Conservation (phyloP, 2,113 vertebrate species). For the Embiotoca jacksoni region DNA sequence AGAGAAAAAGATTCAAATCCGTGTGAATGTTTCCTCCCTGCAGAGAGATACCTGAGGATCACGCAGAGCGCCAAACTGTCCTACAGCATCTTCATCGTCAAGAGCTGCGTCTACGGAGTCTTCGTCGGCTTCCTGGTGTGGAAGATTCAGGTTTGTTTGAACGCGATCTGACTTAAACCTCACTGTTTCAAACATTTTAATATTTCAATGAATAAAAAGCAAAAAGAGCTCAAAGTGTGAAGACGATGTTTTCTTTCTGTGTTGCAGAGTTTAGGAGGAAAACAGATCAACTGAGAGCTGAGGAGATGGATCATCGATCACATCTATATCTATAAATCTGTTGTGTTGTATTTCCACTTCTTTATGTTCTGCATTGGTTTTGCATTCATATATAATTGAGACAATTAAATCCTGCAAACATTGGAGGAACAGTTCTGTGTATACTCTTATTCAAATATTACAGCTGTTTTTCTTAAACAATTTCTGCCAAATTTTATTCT, state of each 20-base stretch:
- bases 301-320: too few relatives aligned
- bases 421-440: background rate
- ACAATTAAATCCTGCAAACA: background rate
- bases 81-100: slow-evolving; percentile 60
- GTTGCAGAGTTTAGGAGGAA: too few relatives aligned
- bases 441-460: background rate
- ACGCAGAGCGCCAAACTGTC: slow-evolving; percentile 53
- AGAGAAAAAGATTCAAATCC: background rate
- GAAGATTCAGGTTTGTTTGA: slow-evolving; percentile 64
- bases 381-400: background rate
- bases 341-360: too few relatives aligned
- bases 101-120: slow-evolving; percentile 70
- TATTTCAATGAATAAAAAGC: too few relatives aligned
- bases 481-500: slow-evolving; percentile 8
- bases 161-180: too few relatives aligned
- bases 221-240: too few relatives aligned
- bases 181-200: too few relatives aligned
- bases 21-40: background rate
- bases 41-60: slow-evolving; percentile 53
- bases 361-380: background rate
- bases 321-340: too few relatives aligned
- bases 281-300: too few relatives aligned
- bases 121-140: slow-evolving; percentile 63
- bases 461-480: background rate
- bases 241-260: too few relatives aligned